A percentile compares a stretch with the other conserved stretches of the same genome.
These are phyloP conservation scores for Homarus gammarus DNA, from an alignment of 2,888 invertebrate genomes.

Conservation along the genomic window DNA sequence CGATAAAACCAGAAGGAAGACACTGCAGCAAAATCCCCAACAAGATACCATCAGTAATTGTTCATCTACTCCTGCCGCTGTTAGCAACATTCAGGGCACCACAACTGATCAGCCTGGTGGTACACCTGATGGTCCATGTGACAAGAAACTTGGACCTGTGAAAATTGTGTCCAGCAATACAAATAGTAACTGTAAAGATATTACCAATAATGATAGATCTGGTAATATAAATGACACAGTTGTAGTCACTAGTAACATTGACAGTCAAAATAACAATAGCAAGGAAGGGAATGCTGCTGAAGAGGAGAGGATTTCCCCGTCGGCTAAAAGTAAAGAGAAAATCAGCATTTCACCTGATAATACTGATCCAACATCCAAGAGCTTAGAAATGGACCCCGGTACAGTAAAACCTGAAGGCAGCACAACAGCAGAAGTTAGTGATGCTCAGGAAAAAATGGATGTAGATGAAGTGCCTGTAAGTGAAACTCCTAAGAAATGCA, in stretches of 20 bases:
- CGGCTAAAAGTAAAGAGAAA: slow-evolving; percentile 11
- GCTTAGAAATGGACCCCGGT: neutral
- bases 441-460: neutral
- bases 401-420: neutral
- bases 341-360: neutral
- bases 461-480: neutral
- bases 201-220: neutral
- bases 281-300: neutral
- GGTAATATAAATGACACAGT: neutral
- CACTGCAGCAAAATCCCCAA: neutral
- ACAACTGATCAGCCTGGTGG: neutral
- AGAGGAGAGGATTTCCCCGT: neutral
- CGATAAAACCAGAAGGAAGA: neutral
- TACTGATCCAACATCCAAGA: neutral
- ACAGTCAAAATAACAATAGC: neutral
- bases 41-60: neutral
- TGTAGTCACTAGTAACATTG: neutral
- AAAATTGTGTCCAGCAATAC: neutral
- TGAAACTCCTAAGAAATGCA: neutral
- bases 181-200: neutral
- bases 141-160: neutral
- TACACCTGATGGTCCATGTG: neutral
- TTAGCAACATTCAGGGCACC: neutral
- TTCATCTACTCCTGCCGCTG: too few relatives aligned
- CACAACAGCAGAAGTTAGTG: neutral